Base-by-base conservation (phyloP, 2,888 invertebrate species). In the Lamellibrachia satsuma region DNA sequence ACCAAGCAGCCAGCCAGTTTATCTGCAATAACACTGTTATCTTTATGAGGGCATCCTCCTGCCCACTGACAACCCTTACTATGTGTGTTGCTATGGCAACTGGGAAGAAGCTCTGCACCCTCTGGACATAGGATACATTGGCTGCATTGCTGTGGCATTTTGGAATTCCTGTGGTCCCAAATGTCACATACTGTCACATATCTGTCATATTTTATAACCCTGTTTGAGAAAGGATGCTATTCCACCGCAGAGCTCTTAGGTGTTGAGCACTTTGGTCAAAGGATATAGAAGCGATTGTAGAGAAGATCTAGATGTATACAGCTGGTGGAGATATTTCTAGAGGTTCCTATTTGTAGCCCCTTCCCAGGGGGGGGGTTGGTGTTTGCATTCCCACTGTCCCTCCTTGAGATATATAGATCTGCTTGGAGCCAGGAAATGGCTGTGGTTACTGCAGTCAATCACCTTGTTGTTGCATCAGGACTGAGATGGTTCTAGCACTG, bases 141-240 rank as follows among this genome's bases (percentile, higher is more conserved):
- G 75, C 75, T 22, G 15, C 75, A 75, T 75, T 75, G 75, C n/a
- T 75, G 75, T 75, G 75, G 75, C 75, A 75, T 75, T 75, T 15
- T 3, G 22, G n/a, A 15, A 75, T 75, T 75, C 75, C 75, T 22
- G 75, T 75, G 75, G 75, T n/a, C n/a, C 3, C 22, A n/a, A n/a
- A 75, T 75, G 75, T 75, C 75, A 75, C 75, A 75, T 75, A 15
- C n/a, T 75, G 75, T 75, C 75, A 75, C 75, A 75, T 75, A 15
- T 75, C 75, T 75, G 75, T 75, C 75, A 75, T 15, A 75, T 75
- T 75, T 75, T 75, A 75, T 75, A 6, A 75, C 75, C 75, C 75
- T 15, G 11, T 3, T 75, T 75, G 11, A 75, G 75, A 15, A 39
- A 39, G 39, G 39, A 39, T 39, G 75, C n/a, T n/a, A 22, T 75